A percentile compares a stretch with the other conserved stretches of the same genome.
Evolutionary conservation across 2,888 invertebrate genomes (phyloP).

Genomic region (Scaptomyza polygonia): DNA sequence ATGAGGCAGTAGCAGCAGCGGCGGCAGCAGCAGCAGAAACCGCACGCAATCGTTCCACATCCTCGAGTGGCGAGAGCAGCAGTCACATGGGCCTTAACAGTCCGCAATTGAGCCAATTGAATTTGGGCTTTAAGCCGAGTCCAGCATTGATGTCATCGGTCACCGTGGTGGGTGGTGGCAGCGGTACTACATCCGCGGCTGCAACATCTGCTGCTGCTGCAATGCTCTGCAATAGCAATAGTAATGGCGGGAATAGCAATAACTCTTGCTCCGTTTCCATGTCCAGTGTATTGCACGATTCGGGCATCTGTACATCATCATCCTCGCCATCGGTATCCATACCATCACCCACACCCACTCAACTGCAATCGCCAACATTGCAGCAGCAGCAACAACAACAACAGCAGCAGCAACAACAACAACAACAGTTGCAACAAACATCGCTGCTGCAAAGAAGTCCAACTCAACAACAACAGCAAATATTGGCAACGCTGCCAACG

Average conservation of each 20-base stretch:
- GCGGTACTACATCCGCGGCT: constrained; percentile 13
- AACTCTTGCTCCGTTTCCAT: constrained; percentile 79
- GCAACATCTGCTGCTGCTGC: constrained; percentile 41
- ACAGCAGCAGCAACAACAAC: constrained; percentile 55
- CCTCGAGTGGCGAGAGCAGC: constrained; percentile 84
- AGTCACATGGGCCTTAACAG: constrained; percentile 82
- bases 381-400: constrained; percentile 57
- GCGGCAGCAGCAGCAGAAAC: constrained; percentile 42
- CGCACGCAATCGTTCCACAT: constrained; percentile 82
- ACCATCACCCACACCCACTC: constrained; percentile 81
- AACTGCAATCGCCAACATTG: constrained; percentile 82
- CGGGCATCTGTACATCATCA: constrained; percentile 83
- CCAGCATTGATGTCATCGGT: constrained; percentile 27
- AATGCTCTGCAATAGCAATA: constrained; percentile 64
- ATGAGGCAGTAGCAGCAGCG: constrained; percentile 29
- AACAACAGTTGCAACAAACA: constrained; percentile 51
- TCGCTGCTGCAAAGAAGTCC: constrained; percentile 67
- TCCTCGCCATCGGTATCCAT: constrained; percentile 84
- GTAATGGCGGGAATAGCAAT: constrained; percentile 69
- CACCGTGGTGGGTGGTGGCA: constrained; percentile 23
- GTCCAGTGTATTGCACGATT: constrained; percentile 82
- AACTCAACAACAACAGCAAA: constrained; percentile 69
- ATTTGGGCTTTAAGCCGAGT: constrained; percentile 64
- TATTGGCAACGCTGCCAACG: constrained; percentile 69
- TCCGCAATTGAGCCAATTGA: constrained; percentile 76